Evolutionary conservation across 2,113 vertebrate species (phyloP).

Genomic region (Oryzias melastigma): DNA sequence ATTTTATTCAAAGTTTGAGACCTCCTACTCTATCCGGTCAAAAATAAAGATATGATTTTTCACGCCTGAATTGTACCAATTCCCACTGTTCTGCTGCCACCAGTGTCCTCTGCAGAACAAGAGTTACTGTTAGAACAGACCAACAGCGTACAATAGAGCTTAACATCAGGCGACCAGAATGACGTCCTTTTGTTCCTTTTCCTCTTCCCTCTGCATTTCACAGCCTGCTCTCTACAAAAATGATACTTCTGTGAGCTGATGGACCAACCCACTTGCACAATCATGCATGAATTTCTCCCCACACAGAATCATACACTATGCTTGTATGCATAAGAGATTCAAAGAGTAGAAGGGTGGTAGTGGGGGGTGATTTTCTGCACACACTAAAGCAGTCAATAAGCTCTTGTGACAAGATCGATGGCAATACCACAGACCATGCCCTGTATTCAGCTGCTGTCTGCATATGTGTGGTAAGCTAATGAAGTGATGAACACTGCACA

Average conservation of each 20-base stretch:
- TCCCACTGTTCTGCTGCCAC: constrained; percentile 20
- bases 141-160: constrained; percentile 69
- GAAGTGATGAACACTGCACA: constrained; percentile 17
- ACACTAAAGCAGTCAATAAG: constrained; percentile 57
- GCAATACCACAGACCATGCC: constrained; percentile 62
- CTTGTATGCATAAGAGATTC: constrained; percentile 21
- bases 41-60: neutral
- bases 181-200: constrained; percentile 55
- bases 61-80: constrained; percentile 29
- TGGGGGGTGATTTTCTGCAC: constrained; percentile 3
- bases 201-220: constrained; percentile 38
- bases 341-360: constrained; percentile 20
- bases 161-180: constrained; percentile 38
- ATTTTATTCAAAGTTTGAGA: too few species aligned
- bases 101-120: constrained; percentile 34
- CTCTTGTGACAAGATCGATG: constrained; percentile 66
- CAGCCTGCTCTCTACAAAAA: constrained; percentile 31
- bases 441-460: constrained; percentile 58
- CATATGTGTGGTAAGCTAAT: constrained; percentile 12
- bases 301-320: constrained; percentile 26
- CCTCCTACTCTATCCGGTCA: too few species aligned
- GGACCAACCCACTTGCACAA: constrained; percentile 58
- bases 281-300: constrained; percentile 51
- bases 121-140: constrained; percentile 28
- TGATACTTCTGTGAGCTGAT: constrained; percentile 38